Evolutionary conservation across 1,140 invertebrate species (phyloP).

Genomic region (Saxidomus purpurata): DNA sequence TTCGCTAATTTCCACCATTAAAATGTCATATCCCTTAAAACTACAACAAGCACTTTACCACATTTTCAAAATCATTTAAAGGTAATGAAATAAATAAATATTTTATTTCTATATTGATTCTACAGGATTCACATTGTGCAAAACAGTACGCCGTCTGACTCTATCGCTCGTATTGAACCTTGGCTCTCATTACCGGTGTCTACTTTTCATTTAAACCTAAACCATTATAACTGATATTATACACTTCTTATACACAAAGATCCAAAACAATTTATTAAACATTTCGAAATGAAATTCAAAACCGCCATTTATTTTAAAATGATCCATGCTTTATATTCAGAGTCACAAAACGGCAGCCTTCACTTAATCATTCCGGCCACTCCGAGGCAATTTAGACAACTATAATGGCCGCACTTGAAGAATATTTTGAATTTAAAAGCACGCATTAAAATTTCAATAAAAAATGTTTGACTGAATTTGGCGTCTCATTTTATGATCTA

Average conservation of each 20-base stretch:
- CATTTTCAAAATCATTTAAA: no score
- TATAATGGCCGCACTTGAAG: not conserved
- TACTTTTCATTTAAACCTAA: not conserved
- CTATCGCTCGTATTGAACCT: no score
- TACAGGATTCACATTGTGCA: no score
- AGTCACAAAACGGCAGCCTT: not conserved
- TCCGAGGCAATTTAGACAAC: not conserved
- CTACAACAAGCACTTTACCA: no score
- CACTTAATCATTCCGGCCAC: not conserved
- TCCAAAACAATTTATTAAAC: no score
- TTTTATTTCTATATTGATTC: no score
- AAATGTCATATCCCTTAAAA: not conserved
- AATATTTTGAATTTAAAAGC: not conserved
- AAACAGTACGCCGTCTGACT: no score
- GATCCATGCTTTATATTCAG: not conserved
- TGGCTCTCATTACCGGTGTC: no score
- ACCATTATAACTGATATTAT: not conserved
- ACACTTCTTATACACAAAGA: not conserved
- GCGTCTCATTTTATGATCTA: no score
- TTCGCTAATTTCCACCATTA: slow-evolving; percentile 3
- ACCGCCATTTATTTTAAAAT: not conserved
- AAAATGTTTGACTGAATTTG: not conserved
- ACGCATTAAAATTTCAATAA: not conserved
- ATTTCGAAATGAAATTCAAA: no score
- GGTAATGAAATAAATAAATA: no score